These are phyloP conservation scores for Apis florea DNA, from an alignment of 1,140 invertebrate genomes.

Conservation along the genomic window DNA sequence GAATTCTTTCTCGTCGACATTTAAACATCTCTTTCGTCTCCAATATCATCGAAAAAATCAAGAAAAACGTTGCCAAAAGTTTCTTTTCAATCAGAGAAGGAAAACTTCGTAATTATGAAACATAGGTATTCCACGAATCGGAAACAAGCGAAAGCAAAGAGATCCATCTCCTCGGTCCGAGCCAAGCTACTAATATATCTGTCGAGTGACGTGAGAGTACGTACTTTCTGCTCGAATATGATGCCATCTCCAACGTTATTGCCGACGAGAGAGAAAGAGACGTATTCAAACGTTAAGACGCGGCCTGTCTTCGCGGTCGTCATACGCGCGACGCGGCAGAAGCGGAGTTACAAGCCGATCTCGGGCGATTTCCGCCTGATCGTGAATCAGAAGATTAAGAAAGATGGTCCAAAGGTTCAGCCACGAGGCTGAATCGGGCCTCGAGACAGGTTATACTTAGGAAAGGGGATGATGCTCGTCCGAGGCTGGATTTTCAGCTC, in stretches of 20 bases:
- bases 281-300: slow-evolving; percentile 45
- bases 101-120: no score
- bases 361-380: slow-evolving; percentile 59
- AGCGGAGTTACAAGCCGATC: slow-evolving; percentile 36
- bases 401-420: slow-evolving; percentile 48
- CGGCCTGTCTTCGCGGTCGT: slow-evolving; percentile 47
- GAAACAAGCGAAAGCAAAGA: background rate
- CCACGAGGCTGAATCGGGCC: slow-evolving; percentile 45
- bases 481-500: slow-evolving; percentile 11
- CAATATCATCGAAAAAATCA: no score
- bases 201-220: slow-evolving; percentile 43
- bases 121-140: no score
- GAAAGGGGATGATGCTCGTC: slow-evolving; percentile 11
- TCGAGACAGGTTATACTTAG: slow-evolving; percentile 31
- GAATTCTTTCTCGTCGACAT: no score
- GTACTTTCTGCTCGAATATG: slow-evolving; percentile 58
- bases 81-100: no score
- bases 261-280: background rate
- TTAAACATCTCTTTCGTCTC: no score
- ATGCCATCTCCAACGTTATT: slow-evolving; percentile 53
- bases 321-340: background rate
- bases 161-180: background rate
- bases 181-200: slow-evolving; percentile 37
- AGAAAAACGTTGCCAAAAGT: no score
- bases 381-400: slow-evolving; percentile 66